A percentile compares a stretch with the other conserved stretches of the same genome.
These are phyloP conservation scores for Galago senegalensis DNA, from an alignment of 2,797 vertebrate species.

Conservation along the genomic window DNA sequence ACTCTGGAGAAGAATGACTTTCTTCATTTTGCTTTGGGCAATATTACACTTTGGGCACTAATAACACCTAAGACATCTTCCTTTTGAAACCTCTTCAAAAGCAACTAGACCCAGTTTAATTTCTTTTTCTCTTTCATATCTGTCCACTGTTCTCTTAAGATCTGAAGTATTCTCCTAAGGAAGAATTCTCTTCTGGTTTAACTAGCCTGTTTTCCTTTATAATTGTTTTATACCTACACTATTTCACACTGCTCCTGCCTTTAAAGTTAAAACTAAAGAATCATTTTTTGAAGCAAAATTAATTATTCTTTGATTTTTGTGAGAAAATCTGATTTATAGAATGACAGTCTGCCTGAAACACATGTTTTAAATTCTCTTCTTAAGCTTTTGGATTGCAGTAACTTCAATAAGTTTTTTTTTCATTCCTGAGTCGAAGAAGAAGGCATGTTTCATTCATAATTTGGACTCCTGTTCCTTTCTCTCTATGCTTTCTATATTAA, in stretches of 20 bases:
- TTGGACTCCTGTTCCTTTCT: not conserved
- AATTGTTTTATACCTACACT: not conserved
- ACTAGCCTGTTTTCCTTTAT: not conserved
- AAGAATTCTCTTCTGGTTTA: not conserved
- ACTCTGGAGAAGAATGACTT: not conserved
- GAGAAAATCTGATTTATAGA: conserved; percentile 21
- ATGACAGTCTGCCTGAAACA: not conserved
- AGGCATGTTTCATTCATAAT: not conserved
- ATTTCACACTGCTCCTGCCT: not conserved
- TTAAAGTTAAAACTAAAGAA: conserved; percentile 42
- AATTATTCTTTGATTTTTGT: conserved; percentile 49
- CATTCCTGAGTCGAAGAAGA: not conserved
- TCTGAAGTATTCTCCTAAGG: not conserved
- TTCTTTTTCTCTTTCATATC: conserved; percentile 18
- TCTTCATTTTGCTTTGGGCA: not conserved
- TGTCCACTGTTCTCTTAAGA: not conserved
- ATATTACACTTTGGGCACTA: not conserved
- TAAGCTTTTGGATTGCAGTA: not conserved
- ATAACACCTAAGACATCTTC: not conserved
- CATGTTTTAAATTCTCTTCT: not conserved
- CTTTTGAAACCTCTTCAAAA: conserved; percentile 34
- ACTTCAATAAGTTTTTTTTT: not conserved
- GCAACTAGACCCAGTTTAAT: not conserved
- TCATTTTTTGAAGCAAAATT: conserved; percentile 18
- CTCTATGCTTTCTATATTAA: not conserved